Base-by-base conservation (phyloP, 2,888 invertebrate species). In the Subacronicta megacephala region DNA sequence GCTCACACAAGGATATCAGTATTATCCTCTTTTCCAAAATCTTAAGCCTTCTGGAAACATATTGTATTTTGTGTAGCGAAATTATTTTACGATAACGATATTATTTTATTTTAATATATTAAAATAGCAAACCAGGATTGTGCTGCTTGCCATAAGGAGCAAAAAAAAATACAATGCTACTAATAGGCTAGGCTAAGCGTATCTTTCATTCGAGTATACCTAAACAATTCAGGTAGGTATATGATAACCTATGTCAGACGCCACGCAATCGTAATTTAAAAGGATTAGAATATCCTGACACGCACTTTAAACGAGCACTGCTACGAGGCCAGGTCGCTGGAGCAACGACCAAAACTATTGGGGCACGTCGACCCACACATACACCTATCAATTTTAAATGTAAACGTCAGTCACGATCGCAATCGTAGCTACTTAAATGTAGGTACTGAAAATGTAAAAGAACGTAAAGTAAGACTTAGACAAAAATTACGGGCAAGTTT, bases 281-380 rank as follows among this genome's bases (percentile, higher is more conserved):
- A 37, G 47, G 51, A 55, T 53, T 38, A 66, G 16, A 54, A 51
- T 59, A 58, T 56, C 44, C 60, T 53, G 31, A 61, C 61, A 71
- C 57, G 59, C 56, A 53, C 44, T 20, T 26, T 57, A 58, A 58
- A 54, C 23, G 41, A 46, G 41, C n/a, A n/a, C n/a, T n/a, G 37
- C 35, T 43, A 54, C 33, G 41, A 46, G 41, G 37, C 35, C 46
- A 41, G 43, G 49, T 60, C 43, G 41, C 17, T 55, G 38, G 43
- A 58, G 47, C 55, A 60, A 59, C 38, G 60, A 47, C 47, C 47
- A 38, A 50, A 54, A 18, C 57, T 45, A 60, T 15, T 71, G 55
- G 49, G 40, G 53, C 55, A 46, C 52, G 54, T 47, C 62, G 46
- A 47, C 51, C 47, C 18, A 45, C 49, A 43, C 29, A 50, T 26